Evolutionary conservation across 2,113 vertebrate species (phyloP).

Genomic region (Menura novaehollandiae): DNA sequence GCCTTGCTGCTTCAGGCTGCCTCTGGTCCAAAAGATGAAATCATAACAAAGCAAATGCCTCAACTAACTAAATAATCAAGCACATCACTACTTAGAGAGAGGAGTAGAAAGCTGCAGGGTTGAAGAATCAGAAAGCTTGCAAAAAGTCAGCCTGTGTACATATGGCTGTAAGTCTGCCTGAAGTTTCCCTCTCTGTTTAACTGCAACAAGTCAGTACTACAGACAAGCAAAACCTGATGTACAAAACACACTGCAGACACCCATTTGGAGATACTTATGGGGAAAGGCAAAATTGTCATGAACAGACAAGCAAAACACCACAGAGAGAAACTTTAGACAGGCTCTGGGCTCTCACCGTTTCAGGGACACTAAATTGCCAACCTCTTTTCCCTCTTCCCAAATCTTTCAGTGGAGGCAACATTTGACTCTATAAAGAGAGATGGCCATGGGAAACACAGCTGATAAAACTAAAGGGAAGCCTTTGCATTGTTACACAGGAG

Average conservation of each 20-base stretch:
- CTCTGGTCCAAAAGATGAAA: conserved; percentile 1
- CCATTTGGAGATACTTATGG: not conserved
- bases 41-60: not conserved
- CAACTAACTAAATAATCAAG: not conserved
- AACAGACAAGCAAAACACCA: not conserved
- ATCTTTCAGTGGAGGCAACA: not conserved
- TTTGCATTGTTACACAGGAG: not conserved
- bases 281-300: not conserved
- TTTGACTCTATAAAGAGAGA: not conserved
- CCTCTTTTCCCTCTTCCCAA: not conserved
- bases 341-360: not conserved
- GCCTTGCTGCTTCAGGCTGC: not conserved
- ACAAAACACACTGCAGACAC: fast-evolving
- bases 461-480: not conserved
- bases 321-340: not conserved
- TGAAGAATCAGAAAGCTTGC: not conserved
- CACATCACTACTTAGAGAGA: not conserved
- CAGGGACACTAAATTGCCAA: not conserved
- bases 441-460: not conserved
- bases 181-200: not conserved
- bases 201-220: not conserved
- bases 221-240: not conserved
- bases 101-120: not conserved
- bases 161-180: not conserved
- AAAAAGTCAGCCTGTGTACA: not conserved